These are phyloP conservation scores for Calvadosia cruxmelitensis DNA, from an alignment of 30 jellyfish, hydroid and myxozoan genomes.

Conservation along the genomic window DNA sequence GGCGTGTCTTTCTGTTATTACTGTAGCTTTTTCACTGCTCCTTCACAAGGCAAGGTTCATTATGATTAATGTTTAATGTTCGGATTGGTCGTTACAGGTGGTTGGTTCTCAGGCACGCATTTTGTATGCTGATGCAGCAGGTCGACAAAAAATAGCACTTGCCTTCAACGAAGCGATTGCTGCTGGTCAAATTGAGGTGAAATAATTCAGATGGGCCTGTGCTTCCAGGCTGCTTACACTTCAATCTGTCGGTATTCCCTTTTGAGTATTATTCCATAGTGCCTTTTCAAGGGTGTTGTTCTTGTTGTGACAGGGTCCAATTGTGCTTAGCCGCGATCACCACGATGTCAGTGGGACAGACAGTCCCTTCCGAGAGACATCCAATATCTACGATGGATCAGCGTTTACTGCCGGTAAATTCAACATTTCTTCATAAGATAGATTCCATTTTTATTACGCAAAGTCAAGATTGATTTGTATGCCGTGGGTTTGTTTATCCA, in stretches of 20 bases:
- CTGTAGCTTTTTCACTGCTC: too few species aligned
- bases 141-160: conserved; percentile 60
- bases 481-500: too few species aligned
- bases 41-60: too few species aligned
- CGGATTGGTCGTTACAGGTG: conserved; percentile 71
- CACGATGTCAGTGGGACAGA: conserved; percentile 99
- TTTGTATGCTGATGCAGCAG: conserved; percentile 70
- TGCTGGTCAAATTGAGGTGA: conserved; percentile 71
- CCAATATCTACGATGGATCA: conserved; percentile 96
- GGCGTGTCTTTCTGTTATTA: too few species aligned
- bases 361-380: conserved; percentile 98
- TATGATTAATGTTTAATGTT: too few species aligned
- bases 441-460: too few species aligned
- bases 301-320: conserved; percentile 55
- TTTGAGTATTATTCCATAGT: too few species aligned
- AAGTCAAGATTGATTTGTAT: too few species aligned
- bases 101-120: conserved; percentile 99
- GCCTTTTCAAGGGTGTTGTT: not conserved
- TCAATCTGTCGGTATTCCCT: too few species aligned
- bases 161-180: conserved; percentile 91
- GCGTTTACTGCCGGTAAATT: conserved; percentile 82
- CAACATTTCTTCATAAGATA: not conserved
- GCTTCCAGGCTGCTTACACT: too few species aligned
- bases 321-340: conserved; percentile 94
- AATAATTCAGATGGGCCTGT: too few species aligned